Evolutionary conservation across 1,140 invertebrate genomes (phyloP).

Genomic region (Parapsyche elsis): DNA sequence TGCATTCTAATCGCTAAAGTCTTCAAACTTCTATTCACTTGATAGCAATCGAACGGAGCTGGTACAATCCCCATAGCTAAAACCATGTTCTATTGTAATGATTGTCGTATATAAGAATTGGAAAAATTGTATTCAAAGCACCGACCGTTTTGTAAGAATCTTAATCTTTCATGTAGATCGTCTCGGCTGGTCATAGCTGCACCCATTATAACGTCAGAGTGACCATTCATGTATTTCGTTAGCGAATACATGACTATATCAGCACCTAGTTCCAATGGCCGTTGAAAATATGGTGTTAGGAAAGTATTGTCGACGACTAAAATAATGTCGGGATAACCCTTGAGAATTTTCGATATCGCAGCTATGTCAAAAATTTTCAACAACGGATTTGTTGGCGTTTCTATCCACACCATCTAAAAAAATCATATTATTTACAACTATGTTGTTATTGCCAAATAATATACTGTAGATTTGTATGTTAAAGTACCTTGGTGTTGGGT

Average conservation of each 20-base stretch:
- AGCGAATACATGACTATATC: slow-evolving; percentile 94
- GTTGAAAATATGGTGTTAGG: slow-evolving; percentile 94
- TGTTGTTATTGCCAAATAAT: slow-evolving; percentile 68
- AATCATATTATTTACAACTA: slow-evolving; percentile 69
- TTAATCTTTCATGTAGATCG: slow-evolving; percentile 77
- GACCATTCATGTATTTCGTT: slow-evolving; percentile 99
- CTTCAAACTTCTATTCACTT: slow-evolving; percentile 95
- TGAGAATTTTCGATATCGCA: slow-evolving; percentile 74
- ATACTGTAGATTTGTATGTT: slow-evolving; percentile 1
- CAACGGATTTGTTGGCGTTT: slow-evolving; percentile 97
- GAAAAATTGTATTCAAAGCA: slow-evolving; percentile 41
- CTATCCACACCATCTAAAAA: slow-evolving; percentile 92
- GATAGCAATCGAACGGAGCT: slow-evolving; percentile 95
- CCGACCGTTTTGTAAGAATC: slow-evolving; percentile 91
- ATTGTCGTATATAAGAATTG: too few relatives aligned
- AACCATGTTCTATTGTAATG: slow-evolving; percentile 52
- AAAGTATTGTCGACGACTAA: slow-evolving; percentile 98
- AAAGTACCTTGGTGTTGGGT: slow-evolving; percentile 50
- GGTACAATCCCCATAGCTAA: slow-evolving; percentile 90
- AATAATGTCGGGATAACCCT: slow-evolving; percentile 75
- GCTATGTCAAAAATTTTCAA: slow-evolving; percentile 93
- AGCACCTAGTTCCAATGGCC: slow-evolving; percentile 89
- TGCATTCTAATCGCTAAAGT: slow-evolving; percentile 94
- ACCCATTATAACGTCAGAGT: slow-evolving; percentile 98
- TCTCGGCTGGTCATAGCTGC: slow-evolving; percentile 81